Evolutionary conservation across 2,113 vertebrate genomes (phyloP).

Genomic region (Sylvia atricapilla): DNA sequence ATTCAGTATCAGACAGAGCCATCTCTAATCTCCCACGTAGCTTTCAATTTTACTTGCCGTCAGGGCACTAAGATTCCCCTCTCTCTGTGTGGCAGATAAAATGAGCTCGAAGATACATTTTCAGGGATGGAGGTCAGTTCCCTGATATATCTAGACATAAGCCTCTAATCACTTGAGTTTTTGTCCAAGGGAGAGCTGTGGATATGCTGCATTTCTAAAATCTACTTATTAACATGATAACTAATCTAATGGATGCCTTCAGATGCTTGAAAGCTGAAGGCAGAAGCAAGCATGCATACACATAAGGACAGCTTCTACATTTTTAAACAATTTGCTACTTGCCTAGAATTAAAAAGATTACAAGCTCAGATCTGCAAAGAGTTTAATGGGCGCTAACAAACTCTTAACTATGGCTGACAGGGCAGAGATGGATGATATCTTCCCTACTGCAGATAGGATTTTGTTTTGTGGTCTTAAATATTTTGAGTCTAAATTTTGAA

Average conservation of each 20-base stretch:
- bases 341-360: conserved; percentile 31
- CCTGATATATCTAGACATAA: not conserved
- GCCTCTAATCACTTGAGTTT: not conserved
- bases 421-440: not conserved
- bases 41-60: not conserved
- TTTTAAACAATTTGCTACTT: conserved; percentile 47
- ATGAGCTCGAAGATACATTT: not conserved
- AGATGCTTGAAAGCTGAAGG: conserved; percentile 22
- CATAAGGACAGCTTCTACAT: conserved; percentile 5
- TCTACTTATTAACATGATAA: conserved; percentile 8
- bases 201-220: not conserved
- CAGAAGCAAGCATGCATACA: not conserved
- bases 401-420: not conserved
- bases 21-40: conserved; percentile 30
- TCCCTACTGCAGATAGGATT: not conserved
- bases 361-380: not conserved
- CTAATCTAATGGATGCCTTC: conserved; percentile 52
- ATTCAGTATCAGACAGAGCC: not conserved
- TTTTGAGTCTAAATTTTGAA: not conserved
- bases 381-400: not conserved
- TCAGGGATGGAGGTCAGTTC: conserved; percentile 31
- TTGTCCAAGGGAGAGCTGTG: not conserved
- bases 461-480: not conserved
- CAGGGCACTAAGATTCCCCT: not conserved
- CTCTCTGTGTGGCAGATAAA: conserved; percentile 7